Base-by-base conservation (phyloP, 2,888 invertebrate genomes). In the Chloroclystis v-ata region DNA sequence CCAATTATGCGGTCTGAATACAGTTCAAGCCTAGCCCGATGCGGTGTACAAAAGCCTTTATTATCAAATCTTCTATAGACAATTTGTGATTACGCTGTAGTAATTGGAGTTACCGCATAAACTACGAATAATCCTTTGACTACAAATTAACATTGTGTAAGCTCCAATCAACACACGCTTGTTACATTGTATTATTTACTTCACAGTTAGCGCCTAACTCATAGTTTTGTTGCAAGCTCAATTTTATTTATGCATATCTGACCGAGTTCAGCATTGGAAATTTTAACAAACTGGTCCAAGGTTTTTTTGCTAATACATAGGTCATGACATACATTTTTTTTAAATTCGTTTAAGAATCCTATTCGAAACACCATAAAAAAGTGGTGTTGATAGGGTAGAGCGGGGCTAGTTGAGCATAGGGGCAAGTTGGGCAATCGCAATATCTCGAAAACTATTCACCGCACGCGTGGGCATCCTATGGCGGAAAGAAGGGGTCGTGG, bases 111-210 rank as follows among this genome's bases (percentile, higher is more conserved):
- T 59, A 14, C 46, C 25, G 53, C 41, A 26, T 54, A 52, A 35
- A 58, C 59, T 54, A 51, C 59, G 39, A 47, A 59, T 48, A 54
- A 56, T 28, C 49, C 38, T 50, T 49, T 53, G 49, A 56, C 38
- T 29, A 32, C 40, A 40, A 41, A 44, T 49, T 37, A 35, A 38
- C 32, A 41, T 24, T 46, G 39, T 39, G 38, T 43, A 4, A 37
- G 28, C 28, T 40, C 11, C 35, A 8, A 41, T 41, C 37, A 30
- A 37, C 35, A 24, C 16, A 35, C 35, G 35, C 35, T 35, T 16
- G 33, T 33, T 32, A 4, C 1, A 10, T 2, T 33, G n/a, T 20
- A 32, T 12, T 30, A 29, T 10, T 28, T 13, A 14, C 20, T 20
- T 20, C 5, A 20, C 20, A 20, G 2, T 5, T 4, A 26, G 8